Evolutionary conservation across 2,888 invertebrate genomes (phyloP).

Genomic region (Apodemia mormo): DNA sequence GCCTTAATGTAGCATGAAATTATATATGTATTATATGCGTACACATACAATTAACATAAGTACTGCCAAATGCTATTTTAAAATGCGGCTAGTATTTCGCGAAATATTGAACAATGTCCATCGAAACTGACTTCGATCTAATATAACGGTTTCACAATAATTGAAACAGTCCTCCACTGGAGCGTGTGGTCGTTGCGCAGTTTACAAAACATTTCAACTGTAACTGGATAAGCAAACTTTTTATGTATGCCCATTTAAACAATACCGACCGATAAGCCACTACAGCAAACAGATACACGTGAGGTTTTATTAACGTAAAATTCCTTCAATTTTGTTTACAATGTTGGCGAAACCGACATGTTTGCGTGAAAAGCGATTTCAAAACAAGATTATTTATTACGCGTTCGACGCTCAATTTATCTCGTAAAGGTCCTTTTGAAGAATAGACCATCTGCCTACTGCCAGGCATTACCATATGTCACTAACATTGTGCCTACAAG

Average conservation of each 20-base stretch:
- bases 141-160: slow-evolving; percentile 15
- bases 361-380: neutral
- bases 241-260: slow-evolving; percentile 14
- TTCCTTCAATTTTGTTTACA: slow-evolving; percentile 1
- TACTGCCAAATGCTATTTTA: neutral
- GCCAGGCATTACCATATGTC: too few relatives aligned
- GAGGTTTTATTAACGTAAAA: slow-evolving; percentile 5
- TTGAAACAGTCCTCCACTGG: slow-evolving; percentile 14
- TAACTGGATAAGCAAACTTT: slow-evolving; percentile 18
- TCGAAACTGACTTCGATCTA: neutral
- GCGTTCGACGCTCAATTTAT: too few relatives aligned
- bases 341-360: neutral
- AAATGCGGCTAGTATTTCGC: neutral
- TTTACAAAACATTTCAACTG: slow-evolving; percentile 18
- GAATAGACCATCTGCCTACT: too few relatives aligned
- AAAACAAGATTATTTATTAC: too few relatives aligned
- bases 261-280: slow-evolving; percentile 13
- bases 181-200: slow-evolving; percentile 13
- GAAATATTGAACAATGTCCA: neutral
- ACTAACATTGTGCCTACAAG: too few relatives aligned
- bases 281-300: slow-evolving; percentile 6
- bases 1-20: too few relatives aligned
- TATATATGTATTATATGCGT: too few relatives aligned
- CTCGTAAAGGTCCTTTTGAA: too few relatives aligned
- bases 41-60: neutral